Conservation (phyloP, 2,113 vertebrate species). For the Atractosteus spatula region DNA sequence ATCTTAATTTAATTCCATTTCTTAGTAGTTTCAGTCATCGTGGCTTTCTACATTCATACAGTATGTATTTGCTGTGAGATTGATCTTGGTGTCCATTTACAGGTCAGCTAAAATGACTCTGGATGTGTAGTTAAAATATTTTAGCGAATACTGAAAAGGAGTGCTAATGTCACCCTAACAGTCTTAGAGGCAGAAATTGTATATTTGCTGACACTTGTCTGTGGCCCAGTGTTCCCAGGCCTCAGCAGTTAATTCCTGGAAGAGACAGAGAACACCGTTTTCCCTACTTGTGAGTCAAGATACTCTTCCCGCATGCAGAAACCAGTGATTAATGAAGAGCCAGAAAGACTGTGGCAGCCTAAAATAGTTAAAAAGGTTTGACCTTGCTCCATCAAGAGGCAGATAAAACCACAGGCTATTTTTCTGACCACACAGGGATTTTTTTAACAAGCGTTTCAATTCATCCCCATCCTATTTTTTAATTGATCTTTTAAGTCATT, state of each 20-base stretch:
- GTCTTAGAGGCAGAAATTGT: too few relatives aligned
- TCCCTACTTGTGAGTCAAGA: neutral
- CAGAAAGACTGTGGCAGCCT: constrained; percentile 6
- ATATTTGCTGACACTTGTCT: constrained; percentile 32
- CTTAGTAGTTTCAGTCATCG: too few relatives aligned
- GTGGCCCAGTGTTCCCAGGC: constrained; percentile 41
- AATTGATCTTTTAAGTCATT: constrained; percentile 20
- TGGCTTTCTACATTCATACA: too few relatives aligned
- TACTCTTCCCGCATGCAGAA: neutral
- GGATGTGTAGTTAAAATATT: too few relatives aligned
- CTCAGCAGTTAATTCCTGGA: constrained; percentile 38
- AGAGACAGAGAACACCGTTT: constrained; percentile 28
- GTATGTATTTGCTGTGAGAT: too few relatives aligned
- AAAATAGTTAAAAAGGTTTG: constrained; percentile 19
- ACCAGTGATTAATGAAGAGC: constrained; percentile 16
- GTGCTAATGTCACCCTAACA: too few relatives aligned
- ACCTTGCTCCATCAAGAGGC: constrained; percentile 20
- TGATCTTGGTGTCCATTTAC: too few relatives aligned
- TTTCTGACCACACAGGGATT: constrained; percentile 11
- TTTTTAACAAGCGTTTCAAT: constrained; percentile 16
- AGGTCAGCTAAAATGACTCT: too few relatives aligned
- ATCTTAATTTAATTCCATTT: too few relatives aligned
- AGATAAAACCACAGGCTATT: constrained; percentile 17
- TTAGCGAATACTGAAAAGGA: neutral
- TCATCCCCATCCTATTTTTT: neutral